Evolutionary conservation across 2,797 vertebrate genomes (phyloP), one percentile per base, ranked within the genome.

Genomic region (Sebastes aleutianus): DNA sequence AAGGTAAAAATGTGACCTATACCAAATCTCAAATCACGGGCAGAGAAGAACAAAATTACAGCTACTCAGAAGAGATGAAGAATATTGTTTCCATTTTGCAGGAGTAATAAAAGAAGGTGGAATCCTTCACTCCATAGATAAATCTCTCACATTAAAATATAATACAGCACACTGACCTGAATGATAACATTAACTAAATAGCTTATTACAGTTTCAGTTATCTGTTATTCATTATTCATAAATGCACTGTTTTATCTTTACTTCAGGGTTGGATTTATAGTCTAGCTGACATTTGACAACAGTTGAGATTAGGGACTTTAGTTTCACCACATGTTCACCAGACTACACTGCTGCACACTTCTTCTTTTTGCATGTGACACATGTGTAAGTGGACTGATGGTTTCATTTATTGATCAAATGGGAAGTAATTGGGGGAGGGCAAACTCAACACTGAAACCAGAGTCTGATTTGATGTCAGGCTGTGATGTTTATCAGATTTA

Each of bases 261-360:
- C 12, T 3, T 1, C 5, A 5, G 20, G 12, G 31, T 47, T 73
- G n/a, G 78, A 76, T 88, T 85, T 83, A 83, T 70, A 22, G 79
- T 69, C 54, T 39, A 24, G 9, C 5, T 71, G 79, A 82, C 82
- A 82, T 20, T 9, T 83, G 69, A 85, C 77, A 88, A 64, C 53
- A 80, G 20, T 27, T 82, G 16, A 84, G 74, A 84, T 68, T 69
- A 76, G 62, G 82, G 79, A 76, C 54, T 77, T 69, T n/a, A 80
- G 10, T 20, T 26, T 68, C 7, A 11, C 72, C 82, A 87, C 47
- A 62, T 89, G 82, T 67, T 87, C 43, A 71, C 57, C 73, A 82
- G 78, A 80, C 39, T 43, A 16, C 26, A 54, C 26, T 7, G 39
- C 27, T 59, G 71, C 61, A 70, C 78, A 59, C 24, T 14, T 50